These are phyloP conservation scores for Misgurnus mizolepis DNA, from an alignment of 2,113 vertebrate genomes.

Conservation along the genomic window DNA sequence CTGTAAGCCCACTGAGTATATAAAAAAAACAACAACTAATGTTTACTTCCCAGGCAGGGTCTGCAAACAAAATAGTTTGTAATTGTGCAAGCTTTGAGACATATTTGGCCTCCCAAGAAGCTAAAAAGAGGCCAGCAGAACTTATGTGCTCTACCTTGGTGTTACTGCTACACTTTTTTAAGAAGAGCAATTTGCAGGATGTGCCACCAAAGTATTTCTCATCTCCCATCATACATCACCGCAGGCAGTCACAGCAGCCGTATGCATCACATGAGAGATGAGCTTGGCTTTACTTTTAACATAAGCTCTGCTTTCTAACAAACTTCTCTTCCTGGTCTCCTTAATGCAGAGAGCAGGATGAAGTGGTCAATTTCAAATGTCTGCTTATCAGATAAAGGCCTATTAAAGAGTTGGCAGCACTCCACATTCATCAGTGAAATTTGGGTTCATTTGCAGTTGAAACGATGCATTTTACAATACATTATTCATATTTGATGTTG, in stretches of 20 bases:
- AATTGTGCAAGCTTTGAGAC: neutral
- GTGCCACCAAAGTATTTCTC: constrained; percentile 33
- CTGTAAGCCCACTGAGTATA: no score
- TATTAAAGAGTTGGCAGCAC: neutral
- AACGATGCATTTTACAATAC: neutral
- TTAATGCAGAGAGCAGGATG: constrained; percentile 9
- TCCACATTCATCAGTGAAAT: neutral
- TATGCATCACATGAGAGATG: constrained; percentile 20
- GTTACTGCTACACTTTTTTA: constrained; percentile 3
- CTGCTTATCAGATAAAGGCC: neutral
- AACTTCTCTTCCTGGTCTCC: constrained; percentile 10
- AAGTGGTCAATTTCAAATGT: neutral
- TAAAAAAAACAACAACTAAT: no score
- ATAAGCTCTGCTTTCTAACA: constrained; percentile 2
- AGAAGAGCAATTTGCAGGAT: constrained; percentile 35
- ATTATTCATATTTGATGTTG: no score
- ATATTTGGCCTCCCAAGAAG: constrained; percentile 12
- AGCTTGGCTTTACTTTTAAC: constrained; percentile 17
- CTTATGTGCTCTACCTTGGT: constrained; percentile 19
- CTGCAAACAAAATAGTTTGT: neutral
- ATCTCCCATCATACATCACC: constrained; percentile 31
- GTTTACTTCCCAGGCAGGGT: no score
- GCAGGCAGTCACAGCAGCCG: constrained; percentile 24
- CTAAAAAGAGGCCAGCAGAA: constrained; percentile 19
- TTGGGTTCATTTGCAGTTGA: constrained; percentile 25